Evolutionary conservation across 2,797 vertebrate genomes (phyloP).

Genomic region (Dallia pectoralis): DNA sequence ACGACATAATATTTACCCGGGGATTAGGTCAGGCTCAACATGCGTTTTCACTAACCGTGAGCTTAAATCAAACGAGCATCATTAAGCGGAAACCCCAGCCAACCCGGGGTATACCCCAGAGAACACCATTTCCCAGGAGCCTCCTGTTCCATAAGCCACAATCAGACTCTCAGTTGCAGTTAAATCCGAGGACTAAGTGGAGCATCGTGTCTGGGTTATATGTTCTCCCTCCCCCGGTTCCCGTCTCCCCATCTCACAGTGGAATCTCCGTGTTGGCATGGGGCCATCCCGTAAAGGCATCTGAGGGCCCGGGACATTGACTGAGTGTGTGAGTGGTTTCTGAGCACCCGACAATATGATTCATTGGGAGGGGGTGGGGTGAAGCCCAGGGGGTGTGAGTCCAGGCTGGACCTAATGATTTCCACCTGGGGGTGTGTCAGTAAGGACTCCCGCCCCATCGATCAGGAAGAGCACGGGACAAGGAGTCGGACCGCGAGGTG

Average conservation of each 20-base stretch:
- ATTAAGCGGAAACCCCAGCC: background rate
- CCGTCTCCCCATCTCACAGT: slow-evolving; percentile 13
- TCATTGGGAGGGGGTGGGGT: background rate
- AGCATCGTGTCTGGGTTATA: slow-evolving; percentile 35
- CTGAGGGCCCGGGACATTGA: background rate
- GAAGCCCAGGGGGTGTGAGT: slow-evolving; percentile 33
- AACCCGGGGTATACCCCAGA: background rate
- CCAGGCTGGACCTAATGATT: slow-evolving; percentile 63
- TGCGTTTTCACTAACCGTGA: background rate
- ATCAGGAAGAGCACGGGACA: slow-evolving; percentile 56
- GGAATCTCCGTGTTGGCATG: slow-evolving; percentile 27
- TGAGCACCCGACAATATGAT: slow-evolving; percentile 5
- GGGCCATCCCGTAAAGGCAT: slow-evolving; percentile 20
- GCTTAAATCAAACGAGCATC: background rate
- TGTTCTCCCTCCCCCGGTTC: background rate
- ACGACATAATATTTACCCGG: background rate
- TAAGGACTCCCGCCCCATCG: slow-evolving; percentile 55
- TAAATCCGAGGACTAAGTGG: slow-evolving; percentile 39
- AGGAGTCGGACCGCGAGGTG: slow-evolving; percentile 34
- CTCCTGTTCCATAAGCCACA: background rate
- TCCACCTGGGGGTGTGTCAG: slow-evolving; percentile 67
- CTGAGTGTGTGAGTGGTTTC: slow-evolving; percentile 11
- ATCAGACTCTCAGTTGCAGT: slow-evolving; percentile 12
- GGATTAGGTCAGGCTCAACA: background rate
- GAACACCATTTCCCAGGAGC: background rate